A percentile compares a stretch with the other conserved stretches of the same genome.
Evolutionary conservation across 2,888 invertebrate species (phyloP).

Genomic region (Stenotaenia linearis): DNA sequence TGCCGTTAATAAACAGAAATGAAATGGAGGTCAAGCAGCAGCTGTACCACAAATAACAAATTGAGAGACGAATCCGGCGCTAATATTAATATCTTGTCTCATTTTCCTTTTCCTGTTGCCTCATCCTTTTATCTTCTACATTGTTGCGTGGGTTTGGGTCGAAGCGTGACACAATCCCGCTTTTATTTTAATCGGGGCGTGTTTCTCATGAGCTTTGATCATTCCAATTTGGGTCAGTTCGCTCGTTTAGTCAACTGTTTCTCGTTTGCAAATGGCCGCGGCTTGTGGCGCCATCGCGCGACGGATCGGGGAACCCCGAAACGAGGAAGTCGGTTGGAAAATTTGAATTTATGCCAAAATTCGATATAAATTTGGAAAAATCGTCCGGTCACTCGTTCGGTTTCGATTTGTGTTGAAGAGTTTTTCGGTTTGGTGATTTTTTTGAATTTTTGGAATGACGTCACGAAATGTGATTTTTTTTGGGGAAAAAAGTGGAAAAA

Average conservation of each 20-base stretch:
- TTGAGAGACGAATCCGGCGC: background rate
- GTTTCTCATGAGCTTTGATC: background rate
- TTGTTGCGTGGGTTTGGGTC: background rate
- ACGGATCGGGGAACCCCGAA: background rate
- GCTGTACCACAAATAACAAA: background rate
- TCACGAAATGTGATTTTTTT: no score
- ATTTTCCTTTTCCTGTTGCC: background rate
- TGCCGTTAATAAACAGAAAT: background rate
- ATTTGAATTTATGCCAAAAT: background rate
- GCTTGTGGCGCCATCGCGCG: background rate
- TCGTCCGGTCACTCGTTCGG: background rate
- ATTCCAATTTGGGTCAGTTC: background rate
- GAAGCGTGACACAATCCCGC: background rate
- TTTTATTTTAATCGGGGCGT: background rate
- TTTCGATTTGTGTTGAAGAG: background rate
- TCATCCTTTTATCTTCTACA: background rate
- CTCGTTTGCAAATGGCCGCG: background rate
- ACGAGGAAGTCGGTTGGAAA: background rate
- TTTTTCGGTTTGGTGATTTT: no score
- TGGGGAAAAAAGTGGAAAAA: background rate
- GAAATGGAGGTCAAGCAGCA: background rate
- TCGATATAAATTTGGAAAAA: background rate
- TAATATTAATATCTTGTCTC: background rate
- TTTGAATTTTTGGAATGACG: no score
- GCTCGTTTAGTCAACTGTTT: background rate